phyloP scores from a whole-genome alignment of 1,140 invertebrate species.

The Holotrichia oblita region DNA sequence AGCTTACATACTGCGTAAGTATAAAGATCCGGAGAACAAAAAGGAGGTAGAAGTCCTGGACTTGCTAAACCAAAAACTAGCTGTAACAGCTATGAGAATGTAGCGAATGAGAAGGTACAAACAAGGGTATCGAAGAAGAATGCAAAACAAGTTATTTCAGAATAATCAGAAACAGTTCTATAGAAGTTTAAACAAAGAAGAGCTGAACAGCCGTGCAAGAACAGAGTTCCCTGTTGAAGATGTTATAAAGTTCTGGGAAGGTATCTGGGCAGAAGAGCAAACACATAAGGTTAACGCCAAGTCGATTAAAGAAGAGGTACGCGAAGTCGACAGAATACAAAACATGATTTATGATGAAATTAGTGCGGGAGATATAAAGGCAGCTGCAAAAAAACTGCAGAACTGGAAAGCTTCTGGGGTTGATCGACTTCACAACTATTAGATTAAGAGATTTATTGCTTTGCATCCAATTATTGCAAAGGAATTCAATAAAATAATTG shows the following conservation, averaged over 20 bases:
- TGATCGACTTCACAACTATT: too few species aligned
- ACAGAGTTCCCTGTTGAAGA: not conserved
- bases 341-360: too few species aligned
- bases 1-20: not conserved
- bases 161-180: slow-evolving; percentile 12
- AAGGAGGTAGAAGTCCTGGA: not conserved
- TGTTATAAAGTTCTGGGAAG: not conserved
- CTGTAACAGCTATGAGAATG: not conserved
- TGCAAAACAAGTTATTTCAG: not conserved
- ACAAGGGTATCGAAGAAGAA: not conserved
- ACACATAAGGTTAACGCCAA: not conserved
- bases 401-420: too few species aligned
- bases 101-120: not conserved
- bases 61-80: slow-evolving; percentile 7
- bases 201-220: not conserved
- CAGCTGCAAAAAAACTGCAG: too few species aligned
- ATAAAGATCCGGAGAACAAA: not conserved
- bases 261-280: not conserved
- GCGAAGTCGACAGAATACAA: too few species aligned
- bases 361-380: too few species aligned
- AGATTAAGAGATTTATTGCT: too few species aligned
- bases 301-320: not conserved
- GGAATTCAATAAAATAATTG: not conserved
- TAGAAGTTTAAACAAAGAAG: slow-evolving; percentile 11
- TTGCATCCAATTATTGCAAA: not conserved